Percentiles rank a stretch among this genome's conserved stretches.
Evolutionary conservation across 2,113 vertebrate species (phyloP).

Genomic region (Eubucco bourcierii): DNA sequence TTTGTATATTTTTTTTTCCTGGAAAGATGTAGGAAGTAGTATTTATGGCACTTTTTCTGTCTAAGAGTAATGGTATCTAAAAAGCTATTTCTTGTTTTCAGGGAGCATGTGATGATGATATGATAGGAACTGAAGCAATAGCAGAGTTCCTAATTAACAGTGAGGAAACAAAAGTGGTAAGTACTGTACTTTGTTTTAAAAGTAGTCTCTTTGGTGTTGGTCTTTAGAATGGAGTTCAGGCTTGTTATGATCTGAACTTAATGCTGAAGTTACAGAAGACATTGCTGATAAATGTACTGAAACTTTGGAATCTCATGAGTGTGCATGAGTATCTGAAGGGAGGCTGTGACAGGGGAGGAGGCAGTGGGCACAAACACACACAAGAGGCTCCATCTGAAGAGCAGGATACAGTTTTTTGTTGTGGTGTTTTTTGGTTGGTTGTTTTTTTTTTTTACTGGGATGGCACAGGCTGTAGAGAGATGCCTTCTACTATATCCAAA

Average conservation of each 20-base stretch:
- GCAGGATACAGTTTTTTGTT: background rate
- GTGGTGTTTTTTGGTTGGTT: background rate
- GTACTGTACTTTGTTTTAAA: background rate
- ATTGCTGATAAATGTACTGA: background rate
- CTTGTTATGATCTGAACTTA: background rate
- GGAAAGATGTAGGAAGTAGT: background rate
- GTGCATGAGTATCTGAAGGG: background rate
- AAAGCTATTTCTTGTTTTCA: slow-evolving; percentile 63
- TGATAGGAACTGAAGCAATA: slow-evolving; percentile 90
- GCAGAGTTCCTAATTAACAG: slow-evolving; percentile 87
- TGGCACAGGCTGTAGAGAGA: too few species aligned
- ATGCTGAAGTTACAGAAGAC: background rate
- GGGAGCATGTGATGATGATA: slow-evolving; percentile 70
- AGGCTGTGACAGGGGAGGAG: background rate
- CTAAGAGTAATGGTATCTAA: background rate
- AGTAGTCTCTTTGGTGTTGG: background rate
- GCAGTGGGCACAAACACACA: background rate
- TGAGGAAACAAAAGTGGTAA: slow-evolving; percentile 94
- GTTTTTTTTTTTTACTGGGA: too few species aligned
- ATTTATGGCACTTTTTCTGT: background rate
- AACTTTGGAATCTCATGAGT: background rate
- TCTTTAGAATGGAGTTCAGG: background rate
- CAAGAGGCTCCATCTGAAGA: background rate
- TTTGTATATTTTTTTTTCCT: background rate
- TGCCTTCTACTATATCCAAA: too few species aligned